Evolutionary conservation across 2,797 vertebrate genomes (phyloP).

Genomic region (Sebastes cheni): DNA sequence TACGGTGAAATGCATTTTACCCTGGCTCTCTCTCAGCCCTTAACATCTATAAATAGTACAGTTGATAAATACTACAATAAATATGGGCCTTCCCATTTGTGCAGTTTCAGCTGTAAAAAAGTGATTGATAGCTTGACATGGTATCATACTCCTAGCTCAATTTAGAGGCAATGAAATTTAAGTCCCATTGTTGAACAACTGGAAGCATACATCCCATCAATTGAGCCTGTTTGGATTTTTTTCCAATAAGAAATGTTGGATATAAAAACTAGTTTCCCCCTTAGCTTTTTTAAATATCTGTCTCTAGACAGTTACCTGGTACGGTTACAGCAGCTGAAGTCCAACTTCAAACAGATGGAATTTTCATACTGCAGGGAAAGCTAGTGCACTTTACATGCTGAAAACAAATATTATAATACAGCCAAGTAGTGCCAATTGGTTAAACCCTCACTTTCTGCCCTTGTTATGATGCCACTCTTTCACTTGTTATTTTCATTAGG

Average conservation of each 20-base stretch:
- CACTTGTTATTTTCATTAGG: no score
- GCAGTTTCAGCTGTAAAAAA: no score
- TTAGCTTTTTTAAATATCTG: constrained; percentile 34
- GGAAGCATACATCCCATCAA: constrained; percentile 43
- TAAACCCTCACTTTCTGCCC: no score
- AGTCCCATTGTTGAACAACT: constrained; percentile 38
- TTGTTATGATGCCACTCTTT: no score
- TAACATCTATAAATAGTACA: no score
- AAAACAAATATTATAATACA: constrained; percentile 45
- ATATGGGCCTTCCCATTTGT: no score
- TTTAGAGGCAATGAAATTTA: no score
- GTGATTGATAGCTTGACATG: no score
- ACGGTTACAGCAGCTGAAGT: constrained; percentile 70
- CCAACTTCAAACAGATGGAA: constrained; percentile 46
- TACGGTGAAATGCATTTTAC: no score
- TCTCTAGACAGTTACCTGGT: constrained; percentile 46
- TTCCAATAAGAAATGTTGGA: constrained; percentile 36
- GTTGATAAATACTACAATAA: no score
- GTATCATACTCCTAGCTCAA: no score
- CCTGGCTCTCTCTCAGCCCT: no score
- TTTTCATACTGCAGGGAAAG: constrained; percentile 68
- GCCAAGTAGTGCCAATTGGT: constrained; percentile 40
- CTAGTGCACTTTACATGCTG: constrained; percentile 60
- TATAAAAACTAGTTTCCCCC: constrained; percentile 11
- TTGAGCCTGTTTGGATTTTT: constrained; percentile 7